Percentiles rank a stretch among this genome's conserved stretches.
Evolutionary conservation across 2,888 invertebrate species (phyloP).

Genomic region (Morpho achilles): DNA sequence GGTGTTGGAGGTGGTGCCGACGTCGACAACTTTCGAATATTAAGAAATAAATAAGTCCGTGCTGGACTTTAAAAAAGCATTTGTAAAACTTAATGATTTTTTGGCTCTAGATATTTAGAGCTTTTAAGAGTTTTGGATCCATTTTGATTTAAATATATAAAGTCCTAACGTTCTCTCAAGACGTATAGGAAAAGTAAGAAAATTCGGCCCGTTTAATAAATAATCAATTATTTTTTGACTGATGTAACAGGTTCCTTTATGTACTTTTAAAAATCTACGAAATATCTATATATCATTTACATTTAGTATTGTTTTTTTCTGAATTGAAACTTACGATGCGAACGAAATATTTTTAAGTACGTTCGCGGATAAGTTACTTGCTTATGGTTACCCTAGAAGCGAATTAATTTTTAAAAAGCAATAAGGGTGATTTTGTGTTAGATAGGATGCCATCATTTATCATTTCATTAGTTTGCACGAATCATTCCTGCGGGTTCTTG

Average conservation of each 20-base stretch:
- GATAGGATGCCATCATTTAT: constrained; percentile 42
- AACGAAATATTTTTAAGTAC: constrained; percentile 4
- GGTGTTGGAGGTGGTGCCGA: constrained; percentile 94
- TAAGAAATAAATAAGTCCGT: constrained; percentile 44
- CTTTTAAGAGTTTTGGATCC: constrained; percentile 12
- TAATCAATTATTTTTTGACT: constrained; percentile 36
- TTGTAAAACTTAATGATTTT: constrained; percentile 25
- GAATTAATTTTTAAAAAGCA: constrained; percentile 10
- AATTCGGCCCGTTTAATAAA: constrained; percentile 14
- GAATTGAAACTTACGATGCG: neutral
- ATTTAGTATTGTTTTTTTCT: constrained; percentile 21
- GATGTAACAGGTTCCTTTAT: constrained; percentile 33
- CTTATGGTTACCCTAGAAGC: neutral
- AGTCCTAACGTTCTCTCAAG: constrained; percentile 6
- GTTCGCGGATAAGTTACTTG: neutral
- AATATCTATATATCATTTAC: constrained; percentile 22
- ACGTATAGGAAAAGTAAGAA: constrained; percentile 5
- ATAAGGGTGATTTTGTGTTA: constrained; percentile 21
- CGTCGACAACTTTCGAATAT: constrained; percentile 85
- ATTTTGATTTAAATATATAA: constrained; percentile 11
- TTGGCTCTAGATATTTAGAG: constrained; percentile 17
- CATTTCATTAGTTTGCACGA: constrained; percentile 81
- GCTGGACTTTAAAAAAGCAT: constrained; percentile 69
- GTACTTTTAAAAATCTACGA: constrained; percentile 25
- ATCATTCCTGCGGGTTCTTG: constrained; percentile 78